Conservation (phyloP, 2,888 invertebrate species). For the Tortricodes alternella region DNA sequence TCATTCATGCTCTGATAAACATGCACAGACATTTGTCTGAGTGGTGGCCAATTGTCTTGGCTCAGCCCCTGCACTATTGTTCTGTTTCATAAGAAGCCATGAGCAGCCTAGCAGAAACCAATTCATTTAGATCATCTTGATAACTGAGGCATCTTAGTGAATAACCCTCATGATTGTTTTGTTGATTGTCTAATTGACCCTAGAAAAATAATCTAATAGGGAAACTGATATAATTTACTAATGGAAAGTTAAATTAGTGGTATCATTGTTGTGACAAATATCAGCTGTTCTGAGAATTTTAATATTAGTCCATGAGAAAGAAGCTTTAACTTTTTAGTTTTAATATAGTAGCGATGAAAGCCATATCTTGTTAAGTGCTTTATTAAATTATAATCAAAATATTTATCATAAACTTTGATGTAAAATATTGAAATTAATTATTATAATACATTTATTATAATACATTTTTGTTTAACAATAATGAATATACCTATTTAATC, state of each 20-base stretch:
- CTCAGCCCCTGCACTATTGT: constrained; percentile 72
- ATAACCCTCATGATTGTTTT: background rate
- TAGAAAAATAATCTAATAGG: background rate
- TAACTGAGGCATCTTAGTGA: background rate
- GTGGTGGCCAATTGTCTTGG: constrained; percentile 69
- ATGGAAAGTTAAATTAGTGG: background rate
- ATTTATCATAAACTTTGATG: too few relatives aligned
- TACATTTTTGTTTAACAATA: too few relatives aligned
- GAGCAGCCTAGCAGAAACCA: constrained; percentile 63
- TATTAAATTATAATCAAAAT: too few relatives aligned
- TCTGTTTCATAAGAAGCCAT: constrained; percentile 67
- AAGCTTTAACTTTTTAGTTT: too few relatives aligned
- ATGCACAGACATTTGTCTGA: constrained; percentile 66
- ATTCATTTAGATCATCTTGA: constrained; percentile 30
- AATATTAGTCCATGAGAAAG: too few relatives aligned
- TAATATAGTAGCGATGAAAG: too few relatives aligned
- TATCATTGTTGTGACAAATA: constrained; percentile 13
- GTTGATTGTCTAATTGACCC: background rate
- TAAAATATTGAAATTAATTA: too few relatives aligned
- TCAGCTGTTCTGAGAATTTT: constrained; percentile 19
- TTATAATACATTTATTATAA: too few relatives aligned
- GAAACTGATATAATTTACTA: background rate
- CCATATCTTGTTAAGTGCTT: too few relatives aligned
- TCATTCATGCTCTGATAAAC: constrained; percentile 81
- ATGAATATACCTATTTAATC: too few relatives aligned